A percentile compares a stretch with the other conserved stretches of the same genome.
phyloP scores from a whole-genome alignment of 2,888 invertebrate genomes.

The Diachrysia chrysitis region DNA sequence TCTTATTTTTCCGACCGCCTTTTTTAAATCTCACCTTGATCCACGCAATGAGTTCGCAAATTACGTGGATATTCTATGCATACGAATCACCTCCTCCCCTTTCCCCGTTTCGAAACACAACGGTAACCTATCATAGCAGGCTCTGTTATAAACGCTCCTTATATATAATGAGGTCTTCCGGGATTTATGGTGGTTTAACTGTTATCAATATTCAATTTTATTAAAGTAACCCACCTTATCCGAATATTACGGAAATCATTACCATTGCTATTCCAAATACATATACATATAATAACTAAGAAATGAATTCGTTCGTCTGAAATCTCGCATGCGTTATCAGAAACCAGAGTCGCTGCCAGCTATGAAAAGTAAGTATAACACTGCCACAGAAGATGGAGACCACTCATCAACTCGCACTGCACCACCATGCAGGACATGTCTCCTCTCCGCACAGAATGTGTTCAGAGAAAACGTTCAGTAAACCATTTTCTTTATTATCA shows the following conservation, averaged over 20 bases:
- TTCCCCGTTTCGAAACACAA: background rate
- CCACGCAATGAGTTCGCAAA: slow-evolving; percentile 79
- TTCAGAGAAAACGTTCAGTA: background rate
- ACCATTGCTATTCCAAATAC: too few species aligned
- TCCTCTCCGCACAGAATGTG: background rate
- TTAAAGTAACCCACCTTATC: too few species aligned
- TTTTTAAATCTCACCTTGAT: slow-evolving; percentile 77
- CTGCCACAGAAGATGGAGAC: too few species aligned
- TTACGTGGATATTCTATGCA: slow-evolving; percentile 78
- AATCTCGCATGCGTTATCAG: too few species aligned
- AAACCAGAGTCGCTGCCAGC: too few species aligned
- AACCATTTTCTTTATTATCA: slow-evolving; percentile 20
- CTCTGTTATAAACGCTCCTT: background rate
- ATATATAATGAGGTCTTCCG: background rate
- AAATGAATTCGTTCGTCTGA: too few species aligned
- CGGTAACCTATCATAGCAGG: background rate
- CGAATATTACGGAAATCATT: too few species aligned
- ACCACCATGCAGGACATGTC: background rate
- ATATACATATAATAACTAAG: too few species aligned
- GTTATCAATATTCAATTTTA: too few species aligned
- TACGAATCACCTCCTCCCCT: slow-evolving; percentile 66
- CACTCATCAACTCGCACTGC: too few species aligned
- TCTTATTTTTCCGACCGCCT: slow-evolving; percentile 59
- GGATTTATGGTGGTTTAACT: too few species aligned
- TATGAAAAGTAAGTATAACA: too few species aligned